These are phyloP conservation scores for Calcarius ornatus DNA, from an alignment of 2,113 vertebrate species.

Conservation along the genomic window DNA sequence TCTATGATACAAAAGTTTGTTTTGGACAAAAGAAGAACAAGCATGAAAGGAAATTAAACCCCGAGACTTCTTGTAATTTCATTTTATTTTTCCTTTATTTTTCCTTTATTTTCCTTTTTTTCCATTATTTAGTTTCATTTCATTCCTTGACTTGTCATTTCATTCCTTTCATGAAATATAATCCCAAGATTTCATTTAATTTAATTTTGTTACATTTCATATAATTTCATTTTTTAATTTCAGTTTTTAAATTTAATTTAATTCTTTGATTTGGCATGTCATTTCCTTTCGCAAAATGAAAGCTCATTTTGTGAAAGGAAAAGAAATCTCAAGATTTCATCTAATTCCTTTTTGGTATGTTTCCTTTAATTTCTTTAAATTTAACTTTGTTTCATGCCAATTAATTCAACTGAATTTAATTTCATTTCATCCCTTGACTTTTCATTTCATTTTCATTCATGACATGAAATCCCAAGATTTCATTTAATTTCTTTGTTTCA, in stretches of 20 bases:
- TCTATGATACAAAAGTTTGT: not conserved
- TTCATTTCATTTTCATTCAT: not conserved
- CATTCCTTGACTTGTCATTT: not conserved
- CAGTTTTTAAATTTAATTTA: not conserved
- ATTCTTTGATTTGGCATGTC: not conserved
- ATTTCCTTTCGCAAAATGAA: not conserved
- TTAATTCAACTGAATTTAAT: not conserved
- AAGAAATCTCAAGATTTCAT: not conserved
- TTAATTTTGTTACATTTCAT: not conserved
- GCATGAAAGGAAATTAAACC: not conserved
- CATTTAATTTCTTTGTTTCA: not conserved
- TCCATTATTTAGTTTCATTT: not conserved
- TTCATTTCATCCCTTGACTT: not conserved
- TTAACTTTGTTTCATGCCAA: not conserved
- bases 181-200: not conserved
- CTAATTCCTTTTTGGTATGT: not conserved
- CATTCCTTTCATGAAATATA: not conserved
- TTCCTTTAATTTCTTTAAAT: not conserved
- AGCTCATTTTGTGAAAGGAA: not conserved
- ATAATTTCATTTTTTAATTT: not conserved
- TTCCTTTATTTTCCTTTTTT: not conserved
- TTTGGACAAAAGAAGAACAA: not conserved
- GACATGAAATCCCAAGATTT: not conserved
- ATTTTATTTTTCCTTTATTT: not conserved
- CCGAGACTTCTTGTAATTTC: not conserved